Conservation (phyloP, 2,888 invertebrate genomes). For the Alloscopus bannaensis region DNA sequence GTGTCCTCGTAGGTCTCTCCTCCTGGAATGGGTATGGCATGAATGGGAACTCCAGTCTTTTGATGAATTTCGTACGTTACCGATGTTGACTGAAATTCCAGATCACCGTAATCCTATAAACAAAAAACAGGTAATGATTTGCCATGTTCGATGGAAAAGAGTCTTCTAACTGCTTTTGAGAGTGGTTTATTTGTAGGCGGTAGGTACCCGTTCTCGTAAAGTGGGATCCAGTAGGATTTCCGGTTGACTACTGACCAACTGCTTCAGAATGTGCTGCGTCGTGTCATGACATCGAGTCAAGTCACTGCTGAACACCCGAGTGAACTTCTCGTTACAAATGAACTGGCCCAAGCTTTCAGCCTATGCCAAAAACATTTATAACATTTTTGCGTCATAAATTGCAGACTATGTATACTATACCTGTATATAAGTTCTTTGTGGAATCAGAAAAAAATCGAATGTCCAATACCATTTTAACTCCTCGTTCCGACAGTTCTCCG, state of each 20-base stretch:
- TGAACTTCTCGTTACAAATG: constrained; percentile 59
- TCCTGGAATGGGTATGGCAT: constrained; percentile 63
- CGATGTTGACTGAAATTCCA: constrained; percentile 61
- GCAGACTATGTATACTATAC: too few species aligned
- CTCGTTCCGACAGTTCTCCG: constrained; percentile 64
- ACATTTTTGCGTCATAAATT: too few species aligned
- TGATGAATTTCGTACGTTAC: constrained; percentile 31
- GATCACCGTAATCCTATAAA: constrained; percentile 66
- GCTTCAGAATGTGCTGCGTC: constrained; percentile 61
- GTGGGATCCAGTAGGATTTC: constrained; percentile 45
- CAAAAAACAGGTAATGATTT: too few species aligned
- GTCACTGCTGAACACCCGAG: constrained; percentile 65
- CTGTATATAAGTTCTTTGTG: too few species aligned
- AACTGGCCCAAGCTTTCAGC: constrained; percentile 62
- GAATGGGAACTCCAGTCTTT: constrained; percentile 45
- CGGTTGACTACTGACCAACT: constrained; percentile 48
- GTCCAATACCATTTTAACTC: constrained; percentile 58
- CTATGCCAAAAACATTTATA: constrained; percentile 10
- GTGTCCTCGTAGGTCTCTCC: constrained; percentile 65
- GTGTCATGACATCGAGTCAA: constrained; percentile 68
- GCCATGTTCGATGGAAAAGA: too few species aligned
- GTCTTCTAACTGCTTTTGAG: too few species aligned
- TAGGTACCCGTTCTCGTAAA: constrained; percentile 64
- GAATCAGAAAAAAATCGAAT: too few species aligned
- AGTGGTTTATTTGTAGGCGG: neutral